Evolutionary conservation across 2,888 invertebrate species (phyloP), one percentile per base, ranked within the genome.

Genomic region (Caenorhabditis sp.): DNA sequence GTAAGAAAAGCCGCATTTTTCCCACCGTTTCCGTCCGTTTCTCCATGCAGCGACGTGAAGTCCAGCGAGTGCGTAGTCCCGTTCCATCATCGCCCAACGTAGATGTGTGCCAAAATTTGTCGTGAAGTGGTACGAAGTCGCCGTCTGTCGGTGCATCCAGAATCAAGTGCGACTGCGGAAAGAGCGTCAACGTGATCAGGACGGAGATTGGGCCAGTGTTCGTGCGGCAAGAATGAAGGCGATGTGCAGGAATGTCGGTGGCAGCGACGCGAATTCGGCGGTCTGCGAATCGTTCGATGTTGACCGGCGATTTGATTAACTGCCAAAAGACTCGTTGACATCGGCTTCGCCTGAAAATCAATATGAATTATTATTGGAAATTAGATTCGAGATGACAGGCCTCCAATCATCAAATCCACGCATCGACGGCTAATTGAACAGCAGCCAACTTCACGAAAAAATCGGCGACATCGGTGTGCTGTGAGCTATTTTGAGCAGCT

Each of bases 11-110:
- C n/a, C n/a, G n/a, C n/a, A n/a, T n/a, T n/a, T n/a, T 50, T 4
- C 31, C 4, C n/a, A 67, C 75, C 75, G 61, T 6, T n/a, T n/a
- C n/a, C n/a, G 49, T 77, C 77, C 79, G 65, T 81, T 82, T 82
- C 92, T 93, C 91, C 95, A 95, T 89, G 96, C 95, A 1, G 95
- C 95, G n/a, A 95, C 95, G 55, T 92, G 92, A 0, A 95, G 95
- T n/a, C n/a, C n/a, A n/a, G n/a, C n/a, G n/a, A n/a, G n/a, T n/a
- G n/a, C n/a, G n/a, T n/a, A n/a, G n/a, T n/a, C n/a, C n/a, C n/a
- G n/a, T n/a, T n/a, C n/a, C 80, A n/a, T n/a, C 95, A 91, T 84
- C 93, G 92, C 85, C 93, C 93, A 10, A 97, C 90, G 84, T 97
- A 96, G 12, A 93, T 92, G 87, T 94, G 64, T 93, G 91, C 0